These are phyloP conservation scores for Lucinisca nassula DNA, from an alignment of 2,888 invertebrate species.

Conservation along the genomic window DNA sequence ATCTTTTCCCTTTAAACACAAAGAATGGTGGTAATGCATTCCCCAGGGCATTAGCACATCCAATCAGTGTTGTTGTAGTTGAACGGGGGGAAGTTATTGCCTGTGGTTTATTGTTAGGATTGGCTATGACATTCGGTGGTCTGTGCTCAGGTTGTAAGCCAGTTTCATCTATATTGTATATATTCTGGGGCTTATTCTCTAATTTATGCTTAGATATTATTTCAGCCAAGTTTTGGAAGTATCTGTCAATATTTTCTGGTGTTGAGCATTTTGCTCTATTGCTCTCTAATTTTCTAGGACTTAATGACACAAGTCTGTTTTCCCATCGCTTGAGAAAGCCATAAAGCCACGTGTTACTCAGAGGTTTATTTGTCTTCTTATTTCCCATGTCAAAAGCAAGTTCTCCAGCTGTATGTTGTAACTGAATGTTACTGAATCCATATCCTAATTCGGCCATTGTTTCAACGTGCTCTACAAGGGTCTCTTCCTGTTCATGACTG, in stretches of 20 bases:
- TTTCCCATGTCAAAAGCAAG: neutral
- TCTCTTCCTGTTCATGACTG: too few species aligned
- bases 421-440: neutral
- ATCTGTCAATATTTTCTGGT: neutral
- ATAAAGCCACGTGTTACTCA: conserved; percentile 16
- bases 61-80: neutral
- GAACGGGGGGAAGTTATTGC: conserved; percentile 12
- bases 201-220: too few species aligned
- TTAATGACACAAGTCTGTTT: neutral
- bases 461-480: too few species aligned
- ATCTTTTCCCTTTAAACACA: conserved; percentile 32
- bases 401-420: neutral
- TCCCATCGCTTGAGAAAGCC: conserved; percentile 12
- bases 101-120: neutral
- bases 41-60: neutral
- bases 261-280: neutral
- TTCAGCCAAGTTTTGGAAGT: neutral
- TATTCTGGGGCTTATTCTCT: conserved; percentile 12
- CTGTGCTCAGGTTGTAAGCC: conserved; percentile 22
- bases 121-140: conserved; percentile 13
- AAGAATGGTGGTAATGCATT: conserved; percentile 34
- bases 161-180: conserved; percentile 34
- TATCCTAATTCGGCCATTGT: conserved; percentile 19
- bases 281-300: neutral
- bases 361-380: neutral